phyloP scores from a whole-genome alignment of 1,140 invertebrate genomes.

The Drosophila kurseongensis region DNA sequence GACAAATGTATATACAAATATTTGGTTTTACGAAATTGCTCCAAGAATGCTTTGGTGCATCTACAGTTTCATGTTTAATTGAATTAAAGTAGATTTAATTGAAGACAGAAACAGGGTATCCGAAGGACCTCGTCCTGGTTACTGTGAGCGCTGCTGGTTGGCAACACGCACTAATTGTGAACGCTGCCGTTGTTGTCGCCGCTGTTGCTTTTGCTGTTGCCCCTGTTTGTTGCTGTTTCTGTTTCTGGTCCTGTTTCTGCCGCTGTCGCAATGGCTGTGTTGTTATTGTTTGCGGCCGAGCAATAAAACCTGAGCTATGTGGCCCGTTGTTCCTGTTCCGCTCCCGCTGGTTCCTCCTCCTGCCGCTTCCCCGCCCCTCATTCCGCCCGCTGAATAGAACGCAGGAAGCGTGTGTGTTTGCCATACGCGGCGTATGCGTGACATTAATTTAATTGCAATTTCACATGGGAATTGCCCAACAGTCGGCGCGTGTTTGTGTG shows the following conservation, averaged over 20 bases:
- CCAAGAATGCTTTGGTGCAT: background rate
- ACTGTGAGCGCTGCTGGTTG: conserved; percentile 58
- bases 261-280: conserved; percentile 25
- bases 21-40: too few relatives aligned
- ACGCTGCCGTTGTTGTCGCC: conserved; percentile 23
- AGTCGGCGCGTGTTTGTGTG: conserved; percentile 14
- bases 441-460: conserved; percentile 84
- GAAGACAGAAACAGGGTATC: conserved; percentile 15
- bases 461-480: conserved; percentile 57
- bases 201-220: conserved; percentile 41
- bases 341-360: conserved; percentile 27
- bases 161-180: conserved; percentile 75
- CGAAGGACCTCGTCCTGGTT: background rate
- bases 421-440: conserved; percentile 78
- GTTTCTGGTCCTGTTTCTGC: conserved; percentile 31
- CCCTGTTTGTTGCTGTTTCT: conserved; percentile 23
- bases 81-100: background rate
- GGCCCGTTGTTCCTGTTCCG: conserved; percentile 69
- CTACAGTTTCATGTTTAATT: background rate
- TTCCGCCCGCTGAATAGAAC: conserved; percentile 25
- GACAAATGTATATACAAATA: too few relatives aligned
- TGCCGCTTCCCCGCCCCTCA: background rate
- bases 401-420: conserved; percentile 47
- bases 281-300: conserved; percentile 51
- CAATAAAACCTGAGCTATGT: conserved; percentile 54